phyloP scores from a whole-genome alignment of 2,888 invertebrate species.

The Ornithoptera alexandrae region DNA sequence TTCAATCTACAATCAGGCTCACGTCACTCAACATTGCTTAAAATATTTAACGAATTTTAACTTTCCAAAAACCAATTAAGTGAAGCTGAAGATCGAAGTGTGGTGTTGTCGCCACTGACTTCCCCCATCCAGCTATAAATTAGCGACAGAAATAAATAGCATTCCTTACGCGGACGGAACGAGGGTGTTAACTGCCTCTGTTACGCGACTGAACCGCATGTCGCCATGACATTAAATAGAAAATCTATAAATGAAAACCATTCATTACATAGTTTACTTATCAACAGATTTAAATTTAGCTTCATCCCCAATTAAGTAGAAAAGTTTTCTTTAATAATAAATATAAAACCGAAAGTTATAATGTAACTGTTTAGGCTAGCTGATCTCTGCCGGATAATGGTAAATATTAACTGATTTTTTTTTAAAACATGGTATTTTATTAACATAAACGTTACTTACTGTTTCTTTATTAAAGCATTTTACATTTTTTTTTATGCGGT shows the following conservation, averaged over 20 bases:
- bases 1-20: neutral
- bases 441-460: too few relatives aligned
- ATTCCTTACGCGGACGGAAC: constrained; percentile 43
- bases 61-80: constrained; percentile 1
- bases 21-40: neutral
- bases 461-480: too few relatives aligned
- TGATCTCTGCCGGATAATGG: too few relatives aligned
- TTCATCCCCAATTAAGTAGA: too few relatives aligned
- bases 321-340: too few relatives aligned
- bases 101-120: constrained; percentile 25
- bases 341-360: too few relatives aligned
- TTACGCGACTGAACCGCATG: constrained; percentile 27
- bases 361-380: too few relatives aligned
- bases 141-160: constrained; percentile 65
- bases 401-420: too few relatives aligned
- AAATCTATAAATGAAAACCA: neutral
- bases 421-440: too few relatives aligned
- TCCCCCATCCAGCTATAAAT: constrained; percentile 52
- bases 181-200: constrained; percentile 53
- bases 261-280: too few relatives aligned
- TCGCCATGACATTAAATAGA: neutral
- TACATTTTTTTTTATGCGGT: too few relatives aligned
- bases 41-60: neutral
- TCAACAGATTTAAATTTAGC: too few relatives aligned
- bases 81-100: constrained; percentile 1